Conservation (phyloP, 2,113 vertebrate species). For the Ancistrus triradiatus region DNA sequence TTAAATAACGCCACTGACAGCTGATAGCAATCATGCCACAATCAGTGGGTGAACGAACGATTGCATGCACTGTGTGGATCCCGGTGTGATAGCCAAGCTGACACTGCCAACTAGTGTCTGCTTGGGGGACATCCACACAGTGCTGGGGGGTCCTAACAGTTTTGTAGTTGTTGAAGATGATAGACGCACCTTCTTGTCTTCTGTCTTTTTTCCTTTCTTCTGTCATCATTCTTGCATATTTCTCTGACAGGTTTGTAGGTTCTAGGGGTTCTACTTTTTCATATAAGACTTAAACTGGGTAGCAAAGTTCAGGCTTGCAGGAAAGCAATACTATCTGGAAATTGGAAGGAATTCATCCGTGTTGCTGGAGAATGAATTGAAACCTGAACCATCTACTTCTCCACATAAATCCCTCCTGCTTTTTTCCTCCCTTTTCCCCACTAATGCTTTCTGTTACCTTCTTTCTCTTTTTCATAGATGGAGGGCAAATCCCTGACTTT, state of each 20-base stretch:
- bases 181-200: conserved; percentile 18
- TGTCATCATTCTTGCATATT: conserved; percentile 10
- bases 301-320: conserved; percentile 44
- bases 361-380: conserved; percentile 55
- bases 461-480: no score
- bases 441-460: no score
- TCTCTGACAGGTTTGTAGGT: conserved; percentile 42
- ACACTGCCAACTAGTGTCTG: no score
- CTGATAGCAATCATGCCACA: no score
- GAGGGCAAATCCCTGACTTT: no score
- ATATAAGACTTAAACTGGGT: conserved; percentile 2
- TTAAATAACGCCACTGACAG: no score
- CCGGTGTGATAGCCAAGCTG: no score
- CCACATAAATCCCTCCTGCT: conserved; percentile 3
- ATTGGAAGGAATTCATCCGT: conserved; percentile 62
- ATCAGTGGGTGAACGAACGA: no score
- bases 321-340: conserved; percentile 57
- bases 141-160: no score
- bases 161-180: conserved; percentile 17
- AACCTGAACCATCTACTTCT: conserved; percentile 44
- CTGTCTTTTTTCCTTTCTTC: not conserved
- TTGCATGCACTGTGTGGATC: no score
- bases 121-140: no score
- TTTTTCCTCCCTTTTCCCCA: no score
- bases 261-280: conserved; percentile 39